Conservation (phyloP, 2,888 invertebrate genomes). For the Nomada goodeniana region DNA sequence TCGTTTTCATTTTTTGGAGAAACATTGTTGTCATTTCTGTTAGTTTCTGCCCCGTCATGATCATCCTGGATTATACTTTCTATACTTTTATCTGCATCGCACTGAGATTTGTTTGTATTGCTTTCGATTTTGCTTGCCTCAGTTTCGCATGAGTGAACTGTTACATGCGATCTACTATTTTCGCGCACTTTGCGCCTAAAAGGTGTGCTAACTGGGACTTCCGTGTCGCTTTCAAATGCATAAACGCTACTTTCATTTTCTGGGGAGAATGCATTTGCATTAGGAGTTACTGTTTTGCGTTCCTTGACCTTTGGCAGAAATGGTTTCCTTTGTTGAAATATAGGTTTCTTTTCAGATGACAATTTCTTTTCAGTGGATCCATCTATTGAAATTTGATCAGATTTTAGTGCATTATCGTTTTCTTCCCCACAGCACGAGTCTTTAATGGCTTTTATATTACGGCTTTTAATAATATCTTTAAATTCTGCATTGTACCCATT, state of each 20-base stretch:
- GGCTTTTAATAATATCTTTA: slow-evolving; percentile 61
- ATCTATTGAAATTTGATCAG: slow-evolving; percentile 74
- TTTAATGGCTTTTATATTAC: slow-evolving; percentile 77
- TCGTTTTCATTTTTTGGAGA: slow-evolving; percentile 57
- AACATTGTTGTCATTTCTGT: slow-evolving; percentile 14
- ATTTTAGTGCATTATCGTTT: slow-evolving; percentile 74
- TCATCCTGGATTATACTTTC: slow-evolving; percentile 30
- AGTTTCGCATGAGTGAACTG: slow-evolving; percentile 18
- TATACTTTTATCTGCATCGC: slow-evolving; percentile 15
- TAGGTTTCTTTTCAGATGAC: slow-evolving; percentile 74
- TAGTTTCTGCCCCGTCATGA: slow-evolving; percentile 30
- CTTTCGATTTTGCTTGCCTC: slow-evolving; percentile 1
- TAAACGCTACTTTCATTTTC: slow-evolving; percentile 90
- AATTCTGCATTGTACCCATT: slow-evolving; percentile 31
- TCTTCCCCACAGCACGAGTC: slow-evolving; percentile 70
- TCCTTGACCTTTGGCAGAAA: slow-evolving; percentile 87
- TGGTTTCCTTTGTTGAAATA: slow-evolving; percentile 85
- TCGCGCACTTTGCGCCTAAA: slow-evolving; percentile 84
- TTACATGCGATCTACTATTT: slow-evolving; percentile 42
- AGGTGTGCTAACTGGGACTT: slow-evolving; percentile 86
- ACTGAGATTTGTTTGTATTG: slow-evolving; percentile 14
- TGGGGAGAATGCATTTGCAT: slow-evolving; percentile 87
- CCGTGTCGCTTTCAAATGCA: slow-evolving; percentile 89
- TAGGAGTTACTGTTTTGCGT: slow-evolving; percentile 83
- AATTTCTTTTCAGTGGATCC: slow-evolving; percentile 75